Evolutionary conservation across 2,113 vertebrate species (phyloP).

Genomic region (Oreochromis tanganicae): DNA sequence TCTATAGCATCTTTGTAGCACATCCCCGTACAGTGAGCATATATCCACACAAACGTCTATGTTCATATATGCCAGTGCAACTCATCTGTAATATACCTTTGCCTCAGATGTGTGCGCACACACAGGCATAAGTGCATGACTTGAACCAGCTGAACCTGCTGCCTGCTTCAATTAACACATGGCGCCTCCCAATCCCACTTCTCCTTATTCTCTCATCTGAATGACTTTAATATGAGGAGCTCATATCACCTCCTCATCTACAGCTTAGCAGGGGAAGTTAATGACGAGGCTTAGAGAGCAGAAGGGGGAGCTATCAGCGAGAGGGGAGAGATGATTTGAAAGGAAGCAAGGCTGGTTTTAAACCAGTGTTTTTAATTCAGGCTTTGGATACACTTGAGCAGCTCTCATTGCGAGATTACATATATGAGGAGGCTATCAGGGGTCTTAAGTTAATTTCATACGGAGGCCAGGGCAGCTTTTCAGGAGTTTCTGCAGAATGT

Average conservation of each 20-base stretch:
- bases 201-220: conserved; percentile 48
- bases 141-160: conserved; percentile 17
- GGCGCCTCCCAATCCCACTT: conserved; percentile 27
- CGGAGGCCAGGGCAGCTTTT: conserved; percentile 14
- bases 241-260: conserved; percentile 66
- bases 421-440: conserved; percentile 59
- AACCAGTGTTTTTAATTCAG: conserved; percentile 70
- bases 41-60: neutral
- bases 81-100: neutral
- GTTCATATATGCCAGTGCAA: neutral
- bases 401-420: conserved; percentile 67
- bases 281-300: conserved; percentile 69
- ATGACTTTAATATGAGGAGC: conserved; percentile 65
- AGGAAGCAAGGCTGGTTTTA: conserved; percentile 49
- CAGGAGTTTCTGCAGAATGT: conserved; percentile 22
- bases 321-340: conserved; percentile 62
- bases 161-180: conserved; percentile 59
- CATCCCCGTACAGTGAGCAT: neutral
- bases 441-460: conserved; percentile 62
- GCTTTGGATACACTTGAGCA: conserved; percentile 72
- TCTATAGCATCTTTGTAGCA: neutral
- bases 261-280: conserved; percentile 68
- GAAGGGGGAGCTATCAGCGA: conserved; percentile 52
- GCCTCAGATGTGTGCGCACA: neutral
- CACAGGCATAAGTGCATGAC: neutral